These are phyloP conservation scores for Stegana nigrithorax DNA, from an alignment of 2,888 invertebrate species.

Conservation along the genomic window DNA sequence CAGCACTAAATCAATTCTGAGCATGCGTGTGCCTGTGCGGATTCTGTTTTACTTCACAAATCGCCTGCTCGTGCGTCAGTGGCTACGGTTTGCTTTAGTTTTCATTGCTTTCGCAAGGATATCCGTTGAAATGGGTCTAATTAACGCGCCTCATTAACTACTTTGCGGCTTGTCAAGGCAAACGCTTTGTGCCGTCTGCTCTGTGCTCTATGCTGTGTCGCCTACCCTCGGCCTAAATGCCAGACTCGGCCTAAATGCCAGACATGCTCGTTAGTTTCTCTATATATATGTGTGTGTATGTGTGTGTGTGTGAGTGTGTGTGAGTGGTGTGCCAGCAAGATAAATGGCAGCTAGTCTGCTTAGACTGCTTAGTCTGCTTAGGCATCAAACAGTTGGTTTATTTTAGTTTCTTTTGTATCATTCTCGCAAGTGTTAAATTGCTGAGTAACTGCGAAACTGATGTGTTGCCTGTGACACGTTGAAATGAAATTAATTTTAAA, in stretches of 20 bases:
- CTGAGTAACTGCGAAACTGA: no score
- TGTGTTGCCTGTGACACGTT: no score
- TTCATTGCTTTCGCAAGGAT: constrained; percentile 13
- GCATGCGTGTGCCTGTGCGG: constrained; percentile 6
- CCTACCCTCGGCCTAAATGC: background rate
- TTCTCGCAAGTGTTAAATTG: no score
- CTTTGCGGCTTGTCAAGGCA: constrained; percentile 6
- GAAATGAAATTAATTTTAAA: no score
- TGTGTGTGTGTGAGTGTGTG: background rate
- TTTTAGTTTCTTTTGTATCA: no score
- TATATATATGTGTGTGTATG: background rate
- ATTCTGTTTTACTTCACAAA: background rate
- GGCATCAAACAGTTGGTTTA: no score
- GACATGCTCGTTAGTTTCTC: no score
- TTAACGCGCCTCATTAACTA: constrained; percentile 52
- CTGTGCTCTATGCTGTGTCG: no score
- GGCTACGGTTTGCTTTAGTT: constrained; percentile 5
- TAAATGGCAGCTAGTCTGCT: no score
- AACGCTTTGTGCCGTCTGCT: background rate
- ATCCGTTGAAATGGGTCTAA: constrained; percentile 42
- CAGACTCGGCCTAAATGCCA: background rate
- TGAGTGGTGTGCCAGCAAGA: constrained; percentile 3
- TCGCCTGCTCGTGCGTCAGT: background rate
- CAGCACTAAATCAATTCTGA: constrained; percentile 52
- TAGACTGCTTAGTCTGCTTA: no score